Percentiles rank a stretch among this genome's conserved stretches.
Evolutionary conservation across 1,140 invertebrate species (phyloP).

Genomic region (Temnothorax longispinosus): DNA sequence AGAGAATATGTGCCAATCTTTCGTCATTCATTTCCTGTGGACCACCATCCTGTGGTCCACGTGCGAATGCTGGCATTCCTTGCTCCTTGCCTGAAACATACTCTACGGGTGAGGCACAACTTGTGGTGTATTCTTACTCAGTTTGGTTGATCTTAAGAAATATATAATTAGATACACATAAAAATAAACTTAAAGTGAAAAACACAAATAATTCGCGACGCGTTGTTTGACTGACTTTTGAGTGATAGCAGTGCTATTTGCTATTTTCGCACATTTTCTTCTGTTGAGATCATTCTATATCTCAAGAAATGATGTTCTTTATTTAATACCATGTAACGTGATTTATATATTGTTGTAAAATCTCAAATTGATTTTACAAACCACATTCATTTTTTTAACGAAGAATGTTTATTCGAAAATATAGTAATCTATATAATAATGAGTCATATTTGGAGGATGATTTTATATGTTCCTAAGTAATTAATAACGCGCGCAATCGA

Average conservation of each 20-base stretch:
- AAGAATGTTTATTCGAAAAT: not conserved
- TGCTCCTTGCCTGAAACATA: slow-evolving; percentile 92
- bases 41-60: slow-evolving; percentile 89
- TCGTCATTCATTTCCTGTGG: slow-evolving; percentile 95
- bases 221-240: not conserved
- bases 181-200: not conserved
- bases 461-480: slow-evolving; percentile 76
- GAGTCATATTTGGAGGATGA: slow-evolving; percentile 58
- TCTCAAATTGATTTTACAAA: not conserved
- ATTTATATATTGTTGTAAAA: not conserved
- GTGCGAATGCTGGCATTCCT: slow-evolving; percentile 91
- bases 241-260: not conserved
- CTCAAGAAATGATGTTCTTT: not conserved
- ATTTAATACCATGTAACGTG: not conserved
- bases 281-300: not conserved
- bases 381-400: not conserved
- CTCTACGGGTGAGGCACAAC: slow-evolving; percentile 86
- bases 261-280: not conserved
- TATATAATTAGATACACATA: slow-evolving; percentile 48
- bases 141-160: slow-evolving; percentile 68
- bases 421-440: slow-evolving; percentile 11
- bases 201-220: slow-evolving; percentile 13
- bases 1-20: slow-evolving; percentile 96
- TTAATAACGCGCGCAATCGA: slow-evolving; percentile 82
- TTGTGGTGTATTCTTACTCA: slow-evolving; percentile 84